Base-by-base conservation (phyloP, 2,888 invertebrate genomes). In the Onthophagus sagittarius region DNA sequence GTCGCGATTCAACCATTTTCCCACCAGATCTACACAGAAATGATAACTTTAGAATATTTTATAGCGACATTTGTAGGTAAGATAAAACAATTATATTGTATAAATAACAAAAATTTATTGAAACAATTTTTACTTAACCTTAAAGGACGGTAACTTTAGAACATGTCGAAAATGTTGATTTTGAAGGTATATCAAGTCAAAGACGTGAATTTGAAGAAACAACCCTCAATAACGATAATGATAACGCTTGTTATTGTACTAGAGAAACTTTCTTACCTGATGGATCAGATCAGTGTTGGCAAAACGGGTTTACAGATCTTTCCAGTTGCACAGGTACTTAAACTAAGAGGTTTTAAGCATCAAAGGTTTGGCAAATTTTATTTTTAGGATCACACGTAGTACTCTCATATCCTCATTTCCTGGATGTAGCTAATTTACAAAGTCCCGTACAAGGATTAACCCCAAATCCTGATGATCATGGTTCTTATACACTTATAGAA, bases 61-160 rank as follows among this genome's bases (percentile, higher is more conserved):
- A 14, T 13, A 33, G 65, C 11, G 72, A 72, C 32, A 33, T 72
- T 65, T 72, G 72, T 53, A 72, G 72, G 72, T 72, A 31, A 53
- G 11, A 53, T 2, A 53, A 53, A 53, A 53, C 39, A 53, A 53
- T 53, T 53, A 11, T 4, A 53, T 1, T 23, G 23, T 23, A 3
- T 23, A 23, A 23, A 23, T 23, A 23, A 2, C 23, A 23, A n/a
- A 65, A 65, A 15, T 64, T n/a, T 23, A 23, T 23, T 23, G 1
- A 23, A 53, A 9, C 11, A 53, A 53, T 53, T 11, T 53, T 11
- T 7, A 53, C 11, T 11, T 9, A 53, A 53, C 3, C 11, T 70
- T 70, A 53, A 15, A 72, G 72, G 14, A 23, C 23, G 32, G 33
- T 32, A 5, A 65, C 14, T 32, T 33, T 65, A 39, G 6, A 64